Conservation (phyloP, 2,888 invertebrate species). For the Ennomos erosarius region DNA sequence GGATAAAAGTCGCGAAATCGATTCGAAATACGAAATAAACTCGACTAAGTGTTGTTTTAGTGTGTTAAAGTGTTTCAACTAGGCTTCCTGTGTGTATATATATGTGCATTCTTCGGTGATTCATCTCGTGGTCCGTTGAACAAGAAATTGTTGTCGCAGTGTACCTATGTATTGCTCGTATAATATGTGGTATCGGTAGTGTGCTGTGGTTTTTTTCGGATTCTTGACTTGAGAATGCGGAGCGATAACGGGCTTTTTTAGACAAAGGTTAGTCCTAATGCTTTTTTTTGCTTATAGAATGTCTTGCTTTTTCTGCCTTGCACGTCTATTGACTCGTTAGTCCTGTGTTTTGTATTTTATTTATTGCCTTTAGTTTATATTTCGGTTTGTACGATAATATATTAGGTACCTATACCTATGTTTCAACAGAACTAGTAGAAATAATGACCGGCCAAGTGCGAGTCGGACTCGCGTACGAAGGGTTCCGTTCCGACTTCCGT, state of each 20-base stretch:
- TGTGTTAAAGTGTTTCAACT: constrained; percentile 60
- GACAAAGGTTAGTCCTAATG: constrained; percentile 44
- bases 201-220: constrained; percentile 58
- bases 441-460: no score
- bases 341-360: no score
- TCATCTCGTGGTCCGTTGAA: constrained; percentile 66
- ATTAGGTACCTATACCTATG: no score
- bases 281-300: constrained; percentile 8
- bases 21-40: constrained; percentile 56
- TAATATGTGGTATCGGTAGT: constrained; percentile 64
- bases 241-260: constrained; percentile 41
- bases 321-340: no score
- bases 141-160: constrained; percentile 75
- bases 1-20: constrained; percentile 48
- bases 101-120: constrained; percentile 80
- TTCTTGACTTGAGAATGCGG: constrained; percentile 43
- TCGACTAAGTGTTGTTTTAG: constrained; percentile 55
- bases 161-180: constrained; percentile 52
- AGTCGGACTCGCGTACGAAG: no score
- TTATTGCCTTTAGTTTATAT: no score
- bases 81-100: constrained; percentile 58
- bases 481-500: no score
- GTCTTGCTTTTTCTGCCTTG: not conserved
- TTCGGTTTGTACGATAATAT: no score
- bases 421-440: no score